These are phyloP conservation scores for Gymnocheta viridis DNA, from an alignment of 2,888 invertebrate species.

Conservation along the genomic window DNA sequence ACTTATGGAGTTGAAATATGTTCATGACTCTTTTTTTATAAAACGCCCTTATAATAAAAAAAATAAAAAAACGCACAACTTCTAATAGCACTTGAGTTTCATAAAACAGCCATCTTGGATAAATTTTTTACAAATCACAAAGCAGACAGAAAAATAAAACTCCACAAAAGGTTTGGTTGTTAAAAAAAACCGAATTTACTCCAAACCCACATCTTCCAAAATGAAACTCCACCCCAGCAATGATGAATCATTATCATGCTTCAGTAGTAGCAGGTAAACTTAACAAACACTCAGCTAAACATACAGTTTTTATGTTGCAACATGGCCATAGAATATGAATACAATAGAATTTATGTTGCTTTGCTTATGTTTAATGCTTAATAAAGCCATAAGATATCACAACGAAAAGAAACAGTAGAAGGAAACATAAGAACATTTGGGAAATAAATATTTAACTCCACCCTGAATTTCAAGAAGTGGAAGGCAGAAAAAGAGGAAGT, in stretches of 20 bases:
- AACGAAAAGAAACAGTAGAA: constrained; percentile 50
- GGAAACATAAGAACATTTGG: constrained; percentile 16
- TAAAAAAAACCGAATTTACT: constrained; percentile 1
- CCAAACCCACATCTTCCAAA: constrained; percentile 6
- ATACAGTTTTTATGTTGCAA: background rate
- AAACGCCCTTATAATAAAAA: constrained; percentile 41
- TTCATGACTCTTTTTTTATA: background rate
- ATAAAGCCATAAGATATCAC: constrained; percentile 58
- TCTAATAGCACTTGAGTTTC: constrained; percentile 35
- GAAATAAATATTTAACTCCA: constrained; percentile 49
- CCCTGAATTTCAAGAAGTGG: constrained; percentile 53
- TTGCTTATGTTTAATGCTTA: constrained; percentile 19
- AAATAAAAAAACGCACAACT: constrained; percentile 9
- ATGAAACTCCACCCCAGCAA: constrained; percentile 70
- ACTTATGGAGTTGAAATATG: background rate
- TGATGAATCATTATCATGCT: constrained; percentile 71
- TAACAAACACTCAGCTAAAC: constrained; percentile 26
- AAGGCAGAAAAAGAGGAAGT: constrained; percentile 6
- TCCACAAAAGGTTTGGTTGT: constrained; percentile 11
- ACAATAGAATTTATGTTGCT: constrained; percentile 50
- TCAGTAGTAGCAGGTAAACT: constrained; percentile 46
- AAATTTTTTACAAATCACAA: constrained; percentile 60
- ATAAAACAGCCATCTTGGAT: constrained; percentile 64
- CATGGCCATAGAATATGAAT: constrained; percentile 41
- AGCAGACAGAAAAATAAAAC: constrained; percentile 20